phyloP scores from a whole-genome alignment of 2,888 invertebrate species.

The Macaria liturata region DNA sequence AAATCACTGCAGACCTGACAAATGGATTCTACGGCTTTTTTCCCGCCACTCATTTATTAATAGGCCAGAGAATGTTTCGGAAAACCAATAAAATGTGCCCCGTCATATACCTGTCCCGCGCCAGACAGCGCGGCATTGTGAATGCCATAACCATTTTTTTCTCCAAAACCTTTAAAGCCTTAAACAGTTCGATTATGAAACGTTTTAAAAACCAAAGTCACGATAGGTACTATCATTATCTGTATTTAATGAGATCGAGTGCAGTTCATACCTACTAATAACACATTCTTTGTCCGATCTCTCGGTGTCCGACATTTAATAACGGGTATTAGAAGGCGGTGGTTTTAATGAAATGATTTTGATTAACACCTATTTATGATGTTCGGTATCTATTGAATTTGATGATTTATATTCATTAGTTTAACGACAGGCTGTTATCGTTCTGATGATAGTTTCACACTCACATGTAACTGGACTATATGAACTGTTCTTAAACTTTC shows the following conservation, averaged over 20 bases:
- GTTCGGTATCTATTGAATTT: slow-evolving; percentile 23
- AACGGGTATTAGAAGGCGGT: slow-evolving; percentile 21
- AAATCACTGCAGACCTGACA: slow-evolving; percentile 80
- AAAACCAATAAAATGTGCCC: slow-evolving; percentile 83
- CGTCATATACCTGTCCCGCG: slow-evolving; percentile 81
- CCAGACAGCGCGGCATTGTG: slow-evolving; percentile 82
- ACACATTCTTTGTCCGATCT: slow-evolving; percentile 18
- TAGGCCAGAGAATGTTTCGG: slow-evolving; percentile 81
- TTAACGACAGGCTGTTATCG: slow-evolving; percentile 25
- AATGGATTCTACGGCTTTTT: slow-evolving; percentile 82
- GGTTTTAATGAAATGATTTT: slow-evolving; percentile 26
- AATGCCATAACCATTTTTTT: slow-evolving; percentile 38
- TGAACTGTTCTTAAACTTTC: not conserved
- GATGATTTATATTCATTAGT: slow-evolving; percentile 24
- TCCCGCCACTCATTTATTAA: slow-evolving; percentile 81
- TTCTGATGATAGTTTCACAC: slow-evolving; percentile 21
- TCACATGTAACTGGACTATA: slow-evolving; percentile 4
- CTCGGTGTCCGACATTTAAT: slow-evolving; percentile 22
- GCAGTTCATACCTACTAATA: slow-evolving; percentile 22
- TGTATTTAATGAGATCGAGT: slow-evolving; percentile 21
- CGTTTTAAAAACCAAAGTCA: slow-evolving; percentile 43
- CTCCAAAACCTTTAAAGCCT: slow-evolving; percentile 32
- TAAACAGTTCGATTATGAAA: slow-evolving; percentile 46
- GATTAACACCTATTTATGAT: slow-evolving; percentile 30
- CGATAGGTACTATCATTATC: slow-evolving; percentile 32